Evolutionary conservation across 2,113 vertebrate species (phyloP).

Genomic region (Ptychochromis oligacanthus): DNA sequence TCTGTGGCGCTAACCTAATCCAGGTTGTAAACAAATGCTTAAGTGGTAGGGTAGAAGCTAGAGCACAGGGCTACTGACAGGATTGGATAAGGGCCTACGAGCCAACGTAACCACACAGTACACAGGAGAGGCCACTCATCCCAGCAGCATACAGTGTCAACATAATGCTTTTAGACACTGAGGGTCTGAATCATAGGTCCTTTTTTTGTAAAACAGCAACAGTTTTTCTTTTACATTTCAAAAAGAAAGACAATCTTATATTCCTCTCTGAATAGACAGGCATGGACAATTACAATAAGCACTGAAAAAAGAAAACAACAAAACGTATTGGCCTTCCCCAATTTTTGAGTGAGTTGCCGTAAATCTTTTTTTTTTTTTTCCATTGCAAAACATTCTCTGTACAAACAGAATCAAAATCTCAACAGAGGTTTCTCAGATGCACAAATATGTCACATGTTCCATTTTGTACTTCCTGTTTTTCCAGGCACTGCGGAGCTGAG

Average conservation of each 20-base stretch:
- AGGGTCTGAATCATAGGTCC: slow-evolving; percentile 63
- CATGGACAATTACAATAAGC: slow-evolving; percentile 75
- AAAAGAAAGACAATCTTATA: slow-evolving; percentile 57
- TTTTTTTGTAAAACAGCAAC: slow-evolving; percentile 58
- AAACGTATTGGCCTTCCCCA: slow-evolving; percentile 40
- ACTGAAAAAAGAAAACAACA: slow-evolving; percentile 62
- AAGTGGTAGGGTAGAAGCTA: slow-evolving; percentile 62
- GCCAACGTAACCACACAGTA: slow-evolving; percentile 47
- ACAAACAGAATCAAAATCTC: slow-evolving; percentile 69
- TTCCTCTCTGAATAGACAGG: slow-evolving; percentile 65
- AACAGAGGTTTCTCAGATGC: slow-evolving; percentile 65
- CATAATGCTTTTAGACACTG: slow-evolving; percentile 49
- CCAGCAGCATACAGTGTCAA: slow-evolving; percentile 58
- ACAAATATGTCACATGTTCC: slow-evolving; percentile 65
- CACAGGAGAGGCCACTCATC: slow-evolving; percentile 60
- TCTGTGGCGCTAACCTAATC: slow-evolving; percentile 56
- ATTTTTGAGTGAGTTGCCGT: slow-evolving; percentile 51
- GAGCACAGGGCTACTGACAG: slow-evolving; percentile 64
- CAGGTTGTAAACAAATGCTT: slow-evolving; percentile 73
- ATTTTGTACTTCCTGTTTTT: slow-evolving; percentile 34
- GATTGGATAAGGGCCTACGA: slow-evolving; percentile 63
- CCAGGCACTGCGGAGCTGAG: slow-evolving; percentile 15
- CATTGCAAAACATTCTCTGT: slow-evolving; percentile 74
- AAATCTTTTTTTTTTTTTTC: slow-evolving; percentile 44
- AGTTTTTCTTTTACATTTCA: slow-evolving; percentile 49